A percentile compares a stretch with the other conserved stretches of the same genome.
phyloP scores from a whole-genome alignment of 2,888 invertebrate genomes.

The Mythimna pallens region DNA sequence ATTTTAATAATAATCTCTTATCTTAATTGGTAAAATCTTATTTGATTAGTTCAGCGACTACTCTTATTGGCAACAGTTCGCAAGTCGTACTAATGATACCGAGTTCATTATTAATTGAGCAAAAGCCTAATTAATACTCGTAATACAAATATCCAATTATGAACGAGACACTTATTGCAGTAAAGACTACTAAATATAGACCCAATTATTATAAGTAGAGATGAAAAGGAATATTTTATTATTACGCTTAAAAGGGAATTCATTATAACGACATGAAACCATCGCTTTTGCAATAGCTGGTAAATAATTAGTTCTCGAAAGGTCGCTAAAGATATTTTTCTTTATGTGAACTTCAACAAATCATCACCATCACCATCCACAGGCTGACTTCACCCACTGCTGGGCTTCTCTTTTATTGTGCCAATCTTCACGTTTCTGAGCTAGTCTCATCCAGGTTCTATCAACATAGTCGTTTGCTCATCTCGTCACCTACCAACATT shows the following conservation, averaged over 20 bases:
- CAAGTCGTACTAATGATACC: slow-evolving; percentile 12
- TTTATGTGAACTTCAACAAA: not conserved
- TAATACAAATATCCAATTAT: slow-evolving; percentile 49
- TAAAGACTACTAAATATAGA: slow-evolving; percentile 33
- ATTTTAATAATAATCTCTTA: too few relatives aligned
- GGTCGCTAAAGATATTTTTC: not conserved
- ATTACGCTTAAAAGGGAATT: slow-evolving; percentile 15
- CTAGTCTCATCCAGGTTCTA: too few relatives aligned
- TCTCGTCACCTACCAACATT: too few relatives aligned
- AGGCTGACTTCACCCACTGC: too few relatives aligned
- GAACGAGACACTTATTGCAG: slow-evolving; percentile 23
- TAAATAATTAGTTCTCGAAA: not conserved
- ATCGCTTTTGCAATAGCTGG: not conserved
- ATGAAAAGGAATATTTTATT: slow-evolving; percentile 47
- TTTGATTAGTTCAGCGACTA: not conserved
- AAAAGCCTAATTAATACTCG: slow-evolving; percentile 48
- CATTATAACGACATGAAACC: slow-evolving; percentile 15
- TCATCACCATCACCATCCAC: too few relatives aligned
- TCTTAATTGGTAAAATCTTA: slow-evolving; percentile 7
- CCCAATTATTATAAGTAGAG: slow-evolving; percentile 35
- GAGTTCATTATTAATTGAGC: slow-evolving; percentile 36
- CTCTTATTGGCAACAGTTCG: slow-evolving; percentile 18
- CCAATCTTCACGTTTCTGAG: too few relatives aligned
- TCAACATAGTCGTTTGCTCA: too few relatives aligned
- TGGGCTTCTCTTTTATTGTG: too few relatives aligned